These are phyloP conservation scores for Periophthalmus magnuspinnatus DNA, from an alignment of 2,797 vertebrate species.

Conservation along the genomic window DNA sequence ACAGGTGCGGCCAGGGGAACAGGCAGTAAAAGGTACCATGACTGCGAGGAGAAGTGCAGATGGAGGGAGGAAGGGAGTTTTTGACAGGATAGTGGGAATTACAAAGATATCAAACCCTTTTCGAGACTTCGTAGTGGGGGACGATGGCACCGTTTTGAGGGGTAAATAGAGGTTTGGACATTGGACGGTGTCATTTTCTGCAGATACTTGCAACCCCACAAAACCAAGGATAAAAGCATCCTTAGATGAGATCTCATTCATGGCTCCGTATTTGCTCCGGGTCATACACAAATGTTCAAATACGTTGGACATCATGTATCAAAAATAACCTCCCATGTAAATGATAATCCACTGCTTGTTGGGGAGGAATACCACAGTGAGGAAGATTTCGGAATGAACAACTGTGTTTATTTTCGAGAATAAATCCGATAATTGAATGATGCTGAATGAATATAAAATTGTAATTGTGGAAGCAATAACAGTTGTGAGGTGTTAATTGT, in stretches of 20 bases:
- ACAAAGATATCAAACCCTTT: background rate
- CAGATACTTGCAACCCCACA: background rate
- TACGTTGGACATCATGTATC: background rate
- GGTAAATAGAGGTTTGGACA: background rate
- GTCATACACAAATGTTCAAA: background rate
- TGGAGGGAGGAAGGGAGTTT: background rate
- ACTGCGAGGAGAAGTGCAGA: constrained; percentile 14
- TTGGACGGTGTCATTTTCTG: background rate
- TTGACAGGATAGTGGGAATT: background rate
- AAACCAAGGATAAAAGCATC: background rate
- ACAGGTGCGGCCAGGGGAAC: background rate
- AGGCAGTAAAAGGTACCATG: constrained; percentile 5
- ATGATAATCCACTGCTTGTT: background rate
- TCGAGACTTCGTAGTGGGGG: constrained; percentile 1
- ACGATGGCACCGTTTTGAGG: background rate
- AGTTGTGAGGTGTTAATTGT: background rate
- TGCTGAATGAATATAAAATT: too few relatives aligned
- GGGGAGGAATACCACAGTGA: background rate
- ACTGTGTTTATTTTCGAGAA: too few relatives aligned
- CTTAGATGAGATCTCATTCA: background rate
- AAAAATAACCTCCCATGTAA: background rate
- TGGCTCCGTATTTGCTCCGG: background rate
- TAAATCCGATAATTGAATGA: too few relatives aligned
- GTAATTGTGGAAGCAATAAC: too few relatives aligned
- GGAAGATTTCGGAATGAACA: too few relatives aligned